Percentiles rank a stretch among this genome's conserved stretches.
These are phyloP conservation scores for Drosophila micromelanica DNA, from an alignment of 1,140 invertebrate genomes.

Conservation along the genomic window DNA sequence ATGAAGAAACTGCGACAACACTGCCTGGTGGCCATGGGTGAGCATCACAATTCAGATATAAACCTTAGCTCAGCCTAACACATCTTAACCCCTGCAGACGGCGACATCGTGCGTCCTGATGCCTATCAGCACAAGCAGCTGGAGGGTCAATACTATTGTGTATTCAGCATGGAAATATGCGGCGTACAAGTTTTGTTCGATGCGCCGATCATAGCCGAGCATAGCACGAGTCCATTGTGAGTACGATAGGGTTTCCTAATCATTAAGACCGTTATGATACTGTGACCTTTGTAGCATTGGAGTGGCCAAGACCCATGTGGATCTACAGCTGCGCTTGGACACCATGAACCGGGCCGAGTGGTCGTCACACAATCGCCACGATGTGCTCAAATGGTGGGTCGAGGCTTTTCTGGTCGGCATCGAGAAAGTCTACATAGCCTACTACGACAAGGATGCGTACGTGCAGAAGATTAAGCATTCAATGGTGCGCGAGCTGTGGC, in stretches of 20 bases:
- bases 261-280: no score
- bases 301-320: slow-evolving; percentile 6
- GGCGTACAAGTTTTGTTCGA: slow-evolving; percentile 32
- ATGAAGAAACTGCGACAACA: slow-evolving; percentile 33
- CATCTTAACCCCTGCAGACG: slow-evolving; percentile 12
- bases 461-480: slow-evolving; percentile 31
- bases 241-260: neutral
- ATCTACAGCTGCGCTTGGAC: slow-evolving; percentile 43
- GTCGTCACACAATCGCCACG: slow-evolving; percentile 26
- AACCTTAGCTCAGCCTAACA: neutral
- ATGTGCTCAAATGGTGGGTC: slow-evolving; percentile 55
- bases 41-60: neutral
- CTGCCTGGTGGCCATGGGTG: slow-evolving; percentile 25
- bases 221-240: slow-evolving; percentile 7
- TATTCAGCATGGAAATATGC: slow-evolving; percentile 29
- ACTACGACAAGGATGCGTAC: slow-evolving; percentile 22
- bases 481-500: slow-evolving; percentile 20
- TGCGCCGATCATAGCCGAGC: slow-evolving; percentile 52
- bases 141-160: slow-evolving; percentile 26
- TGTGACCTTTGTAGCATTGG: slow-evolving; percentile 1
- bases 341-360: slow-evolving; percentile 55
- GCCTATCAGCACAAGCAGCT: neutral
- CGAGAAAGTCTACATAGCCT: slow-evolving; percentile 39
- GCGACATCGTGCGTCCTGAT: neutral
- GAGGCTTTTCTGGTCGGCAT: slow-evolving; percentile 49